phyloP scores from a whole-genome alignment of 2,113 vertebrate genomes.

The Hemibagrus wyckioides region DNA sequence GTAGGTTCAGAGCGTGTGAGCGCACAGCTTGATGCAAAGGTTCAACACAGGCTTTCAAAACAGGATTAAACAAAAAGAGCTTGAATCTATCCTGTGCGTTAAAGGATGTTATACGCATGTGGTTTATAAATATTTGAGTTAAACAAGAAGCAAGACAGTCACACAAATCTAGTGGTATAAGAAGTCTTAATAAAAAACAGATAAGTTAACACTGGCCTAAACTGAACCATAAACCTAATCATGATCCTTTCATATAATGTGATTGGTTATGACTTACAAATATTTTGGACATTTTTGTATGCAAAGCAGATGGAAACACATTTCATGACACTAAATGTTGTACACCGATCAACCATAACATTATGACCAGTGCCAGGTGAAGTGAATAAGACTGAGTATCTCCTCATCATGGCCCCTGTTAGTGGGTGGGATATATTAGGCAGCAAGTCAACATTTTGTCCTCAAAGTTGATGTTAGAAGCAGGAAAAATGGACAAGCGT shows the following conservation, averaged over 20 bases:
- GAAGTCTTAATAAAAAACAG: neutral
- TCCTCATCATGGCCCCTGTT: too few relatives aligned
- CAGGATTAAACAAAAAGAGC: neutral
- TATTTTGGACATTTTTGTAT: neutral
- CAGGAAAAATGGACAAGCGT: too few relatives aligned
- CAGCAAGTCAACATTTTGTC: too few relatives aligned
- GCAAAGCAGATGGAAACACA: neutral
- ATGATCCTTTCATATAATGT: neutral
- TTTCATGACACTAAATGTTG: neutral
- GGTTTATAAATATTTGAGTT: neutral
- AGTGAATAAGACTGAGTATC: too few relatives aligned
- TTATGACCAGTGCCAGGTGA: too few relatives aligned
- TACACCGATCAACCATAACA: too few relatives aligned
- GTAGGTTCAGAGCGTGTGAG: slow-evolving; percentile 3
- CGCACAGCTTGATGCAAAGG: neutral
- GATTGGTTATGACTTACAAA: neutral
- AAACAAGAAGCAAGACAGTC: neutral
- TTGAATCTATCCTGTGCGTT: neutral
- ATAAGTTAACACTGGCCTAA: neutral
- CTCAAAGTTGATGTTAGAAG: too few relatives aligned
- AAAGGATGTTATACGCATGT: neutral
- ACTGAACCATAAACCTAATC: neutral
- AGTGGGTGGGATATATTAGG: too few relatives aligned
- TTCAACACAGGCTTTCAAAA: slow-evolving; percentile 4
- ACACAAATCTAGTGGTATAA: neutral